Evolutionary conservation across 2,113 vertebrate species (phyloP), one percentile per base, ranked within the genome.

Genomic region (Xenus cinereus): DNA sequence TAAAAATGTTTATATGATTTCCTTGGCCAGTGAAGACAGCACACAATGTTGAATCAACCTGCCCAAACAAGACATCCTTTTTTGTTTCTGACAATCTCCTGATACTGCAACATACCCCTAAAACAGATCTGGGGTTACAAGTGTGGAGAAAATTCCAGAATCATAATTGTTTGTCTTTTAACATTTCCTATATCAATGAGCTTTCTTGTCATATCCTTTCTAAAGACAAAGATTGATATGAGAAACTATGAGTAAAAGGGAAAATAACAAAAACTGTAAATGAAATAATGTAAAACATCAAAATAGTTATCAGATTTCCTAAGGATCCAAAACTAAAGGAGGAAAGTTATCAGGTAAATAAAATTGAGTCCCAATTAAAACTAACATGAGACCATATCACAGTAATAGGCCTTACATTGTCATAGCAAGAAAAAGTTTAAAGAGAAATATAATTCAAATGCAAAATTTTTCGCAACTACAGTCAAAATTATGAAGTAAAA

Each of bases 261-360:
- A 94, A 96, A 93, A 67, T 51, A 97, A 97, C 89, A 93, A 83
- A 97, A 97, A 93, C 21, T 68, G 90, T 62, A 97, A 94, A 95
- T 97, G 95, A 96, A 95, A 63, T 83, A 97, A 97, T 97, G 97
- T 84, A 96, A 95, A 97, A 96, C 96, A 90, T 39, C 77, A 96
- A 96, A 95, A 96, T 32, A 97, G 96, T 95, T 96, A 97, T 96
- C 96, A 97, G 96, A 97, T 81, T 94, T 92, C 86, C 85, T 92
- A 93, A 90, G 50, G 84, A 95, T 96, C 81, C 95, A 93, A 95
- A 96, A 97, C 95, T 97, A 91, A 94, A 92, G 76, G 93, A 98
- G 91, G 87, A 98, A 98, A 98, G 97, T 98, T 98, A 98, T 98
- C 98, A 98, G 98, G 91, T 84, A 96, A 96, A 93, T 91, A 87